These are phyloP conservation scores for Megaceryle maxima DNA, from an alignment of 2,113 vertebrate species.

Conservation along the genomic window DNA sequence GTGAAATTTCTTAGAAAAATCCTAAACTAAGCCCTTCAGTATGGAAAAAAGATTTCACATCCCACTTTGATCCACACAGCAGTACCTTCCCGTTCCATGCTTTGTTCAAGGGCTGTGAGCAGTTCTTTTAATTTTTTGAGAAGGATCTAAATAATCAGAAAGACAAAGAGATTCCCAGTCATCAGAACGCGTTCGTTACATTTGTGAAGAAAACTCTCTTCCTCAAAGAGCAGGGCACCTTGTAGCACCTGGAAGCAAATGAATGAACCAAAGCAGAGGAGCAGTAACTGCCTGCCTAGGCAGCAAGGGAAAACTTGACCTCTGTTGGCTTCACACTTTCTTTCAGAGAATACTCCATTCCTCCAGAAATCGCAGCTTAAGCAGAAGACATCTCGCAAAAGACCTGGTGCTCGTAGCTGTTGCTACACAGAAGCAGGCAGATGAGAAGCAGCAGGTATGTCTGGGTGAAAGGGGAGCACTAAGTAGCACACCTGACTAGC, in stretches of 20 bases:
- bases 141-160: neutral
- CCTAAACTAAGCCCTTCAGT: neutral
- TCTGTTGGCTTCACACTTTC: neutral
- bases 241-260: neutral
- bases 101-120: neutral
- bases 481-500: accelerated
- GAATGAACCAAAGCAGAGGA: neutral
- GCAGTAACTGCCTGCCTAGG: neutral
- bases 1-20: neutral
- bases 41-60: neutral
- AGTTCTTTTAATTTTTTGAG: neutral
- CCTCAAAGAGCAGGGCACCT: neutral
- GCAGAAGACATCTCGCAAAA: neutral
- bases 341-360: no score
- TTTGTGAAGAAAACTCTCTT: neutral
- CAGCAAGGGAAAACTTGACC: neutral
- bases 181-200: accelerated
- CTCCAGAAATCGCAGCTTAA: neutral
- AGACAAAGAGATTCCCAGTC: neutral
- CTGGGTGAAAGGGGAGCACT: neutral
- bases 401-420: accelerated
- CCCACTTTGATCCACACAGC: neutral
- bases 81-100: neutral
- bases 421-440: neutral
- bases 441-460: neutral